Conservation (phyloP, 1,140 invertebrate species). For the Drepana arcuata region DNA sequence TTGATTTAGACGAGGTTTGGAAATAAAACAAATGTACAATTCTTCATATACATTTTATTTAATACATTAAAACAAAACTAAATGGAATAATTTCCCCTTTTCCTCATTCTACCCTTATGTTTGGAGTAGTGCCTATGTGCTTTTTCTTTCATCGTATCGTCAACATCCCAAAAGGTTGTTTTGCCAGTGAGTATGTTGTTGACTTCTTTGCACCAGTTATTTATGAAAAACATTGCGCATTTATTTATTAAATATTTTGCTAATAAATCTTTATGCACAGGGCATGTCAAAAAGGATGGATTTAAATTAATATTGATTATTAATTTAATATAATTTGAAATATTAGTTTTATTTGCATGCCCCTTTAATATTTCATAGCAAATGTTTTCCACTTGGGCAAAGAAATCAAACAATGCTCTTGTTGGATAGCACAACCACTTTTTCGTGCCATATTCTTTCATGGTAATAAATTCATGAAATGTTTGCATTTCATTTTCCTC, state of each 20-base stretch:
- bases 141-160: too few species aligned
- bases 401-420: slow-evolving; percentile 4
- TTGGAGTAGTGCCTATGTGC: too few species aligned
- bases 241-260: slow-evolving; percentile 12
- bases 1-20: too few species aligned
- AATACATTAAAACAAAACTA: too few species aligned
- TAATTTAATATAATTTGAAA: slow-evolving; percentile 8
- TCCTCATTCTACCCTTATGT: too few species aligned
- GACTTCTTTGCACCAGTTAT: slow-evolving; percentile 16
- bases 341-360: slow-evolving; percentile 10
- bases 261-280: slow-evolving; percentile 14
- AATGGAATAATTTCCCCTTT: too few species aligned
- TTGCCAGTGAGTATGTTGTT: slow-evolving; percentile 13
- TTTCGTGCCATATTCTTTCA: too few species aligned
- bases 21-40: too few species aligned
- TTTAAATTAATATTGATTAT: slow-evolving; percentile 8
- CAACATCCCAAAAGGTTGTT: not conserved
- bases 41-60: too few species aligned
- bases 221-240: slow-evolving; percentile 9
- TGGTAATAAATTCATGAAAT: too few species aligned
- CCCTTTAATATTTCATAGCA: slow-evolving; percentile 11
- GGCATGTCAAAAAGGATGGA: slow-evolving; percentile 14
- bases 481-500: too few species aligned
- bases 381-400: slow-evolving; percentile 13
- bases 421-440: slow-evolving; percentile 19